A percentile compares a stretch with the other conserved stretches of the same genome.
Evolutionary conservation across 2,888 invertebrate species (phyloP).

Genomic region (Teinopalpus imperialis): DNA sequence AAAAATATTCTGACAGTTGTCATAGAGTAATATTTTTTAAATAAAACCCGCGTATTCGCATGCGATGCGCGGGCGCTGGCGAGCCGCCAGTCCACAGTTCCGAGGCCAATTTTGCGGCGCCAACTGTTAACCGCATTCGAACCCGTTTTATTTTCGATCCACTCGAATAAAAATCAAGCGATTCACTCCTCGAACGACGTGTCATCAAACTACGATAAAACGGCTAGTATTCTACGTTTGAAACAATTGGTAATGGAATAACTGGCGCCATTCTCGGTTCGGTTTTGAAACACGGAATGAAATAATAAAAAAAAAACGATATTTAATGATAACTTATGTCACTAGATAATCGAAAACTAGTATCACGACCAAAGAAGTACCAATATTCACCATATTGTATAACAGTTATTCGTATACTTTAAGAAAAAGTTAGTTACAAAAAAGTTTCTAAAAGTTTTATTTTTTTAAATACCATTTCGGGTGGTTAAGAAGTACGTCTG

Average conservation of each 20-base stretch:
- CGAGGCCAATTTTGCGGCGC: constrained; percentile 66
- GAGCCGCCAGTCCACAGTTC: constrained; percentile 55
- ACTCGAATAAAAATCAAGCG: constrained; percentile 38
- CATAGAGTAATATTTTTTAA: not conserved
- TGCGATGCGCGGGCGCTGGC: constrained; percentile 58
- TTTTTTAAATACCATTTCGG: no score
- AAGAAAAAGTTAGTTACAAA: no score
- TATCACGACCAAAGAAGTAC: no score
- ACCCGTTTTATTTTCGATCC: constrained; percentile 53
- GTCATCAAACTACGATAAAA: constrained; percentile 19
- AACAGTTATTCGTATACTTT: no score
- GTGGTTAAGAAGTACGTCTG: no score
- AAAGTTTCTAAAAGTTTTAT: no score
- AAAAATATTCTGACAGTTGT: not conserved
- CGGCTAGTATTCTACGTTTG: not conserved
- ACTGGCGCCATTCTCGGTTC: not conserved
- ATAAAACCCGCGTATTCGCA: constrained; percentile 28
- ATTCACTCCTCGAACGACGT: constrained; percentile 28
- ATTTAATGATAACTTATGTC: not conserved
- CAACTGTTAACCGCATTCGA: constrained; percentile 65
- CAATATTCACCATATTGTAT: no score
- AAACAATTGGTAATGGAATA: not conserved
- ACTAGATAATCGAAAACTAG: no score
- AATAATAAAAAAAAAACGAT: not conserved
- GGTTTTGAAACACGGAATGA: no score